Base-by-base conservation (phyloP, 2,888 invertebrate species). In the Zygaena filipendulae region DNA sequence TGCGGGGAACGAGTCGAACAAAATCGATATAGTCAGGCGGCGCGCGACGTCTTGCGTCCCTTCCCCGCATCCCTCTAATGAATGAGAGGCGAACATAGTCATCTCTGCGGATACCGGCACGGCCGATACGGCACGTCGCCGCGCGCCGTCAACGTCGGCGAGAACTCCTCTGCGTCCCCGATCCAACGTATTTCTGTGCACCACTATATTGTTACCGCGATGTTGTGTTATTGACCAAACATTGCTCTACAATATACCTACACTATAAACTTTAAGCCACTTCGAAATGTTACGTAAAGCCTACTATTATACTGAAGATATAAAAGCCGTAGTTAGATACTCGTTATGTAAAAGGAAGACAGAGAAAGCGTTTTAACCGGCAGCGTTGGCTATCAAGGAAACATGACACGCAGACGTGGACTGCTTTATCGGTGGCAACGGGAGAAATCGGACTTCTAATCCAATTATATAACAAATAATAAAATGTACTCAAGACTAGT, bases 21-120 rank as follows among this genome's bases (percentile, higher is more conserved):
- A 75, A 77, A 79, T 79, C 77, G 77, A 79, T 79, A 79, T 59
- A 54, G 71, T 70, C 70, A 72, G 74, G 74, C 74, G 74, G 72
- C 66, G 77, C 75, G 74, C 75, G 75, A 71, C 75, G 75, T 75
- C 75, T 77, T 75, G 67, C 59, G 52, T 54, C 58, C 62, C 59
- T 53, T 43, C 64, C 61, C 59, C 62, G 45, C 54, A 43, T 60
- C 71, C 71, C 72, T 68, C 67, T 70, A 72, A 74, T 79, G 75
- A 77, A 79, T 79, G 77, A 74, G 72, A 75, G n/a, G 69, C 69
- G 71, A 62, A 59, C 72, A 68, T 64, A 75, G 67, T 69, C 72
- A 74, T 70, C 70, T 71, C 71, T 69, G 71, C 68, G 72, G 71
- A 66, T 68, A 69, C 69, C 64, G 67, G 66, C 55, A 59, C 50